Evolutionary conservation across 2,888 invertebrate species (phyloP), one percentile per base, ranked within the genome.

Genomic region (Nowickia ferox): DNA sequence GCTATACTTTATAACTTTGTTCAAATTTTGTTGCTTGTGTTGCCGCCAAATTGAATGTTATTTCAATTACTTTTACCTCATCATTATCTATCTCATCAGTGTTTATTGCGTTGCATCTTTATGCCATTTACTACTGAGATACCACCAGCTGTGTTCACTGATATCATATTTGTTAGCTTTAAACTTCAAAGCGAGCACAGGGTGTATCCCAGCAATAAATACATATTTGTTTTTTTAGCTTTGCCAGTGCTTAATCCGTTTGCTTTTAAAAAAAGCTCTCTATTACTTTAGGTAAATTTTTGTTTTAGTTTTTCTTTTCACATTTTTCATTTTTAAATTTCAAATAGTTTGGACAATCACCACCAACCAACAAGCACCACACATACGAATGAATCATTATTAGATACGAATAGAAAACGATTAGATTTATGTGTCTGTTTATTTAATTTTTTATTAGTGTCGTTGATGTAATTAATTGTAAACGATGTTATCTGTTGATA

Each of bases 131-230:
- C 94, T 94, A 97, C 97, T 97, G 97, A 97, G 97, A 97, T 97
- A 98, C 97, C 97, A 97, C 97, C 97, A 97, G 97, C 97, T 98
- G 97, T 97, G 97, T 98, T 98, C 97, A 97, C 97, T 96, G 89
- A 89, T 90, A 90, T 90, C 88, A 84, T 71, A 87, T 88, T 30
- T 93, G 75, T 87, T 83, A 86, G 83, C 83, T 76, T 83, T 88
- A 87, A 93, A 93, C 84, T 87, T 94, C 95, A 96, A 95, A 97
- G 98, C 95, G 96, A 98, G 97, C 98, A 96, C 98, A 97, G 97
- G 96, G 97, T 97, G 98, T 97, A 96, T 97, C 97, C 98, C 98
- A 96, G 96, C 94, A 94, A 95, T 95, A 95, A 95, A 93, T 94
- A 90, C 91, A 91, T 87, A 81, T 55, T 69, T 55, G 46, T 61